Evolutionary conservation across 2,113 vertebrate genomes (phyloP).

Genomic region (Meleagris gallopavo): DNA sequence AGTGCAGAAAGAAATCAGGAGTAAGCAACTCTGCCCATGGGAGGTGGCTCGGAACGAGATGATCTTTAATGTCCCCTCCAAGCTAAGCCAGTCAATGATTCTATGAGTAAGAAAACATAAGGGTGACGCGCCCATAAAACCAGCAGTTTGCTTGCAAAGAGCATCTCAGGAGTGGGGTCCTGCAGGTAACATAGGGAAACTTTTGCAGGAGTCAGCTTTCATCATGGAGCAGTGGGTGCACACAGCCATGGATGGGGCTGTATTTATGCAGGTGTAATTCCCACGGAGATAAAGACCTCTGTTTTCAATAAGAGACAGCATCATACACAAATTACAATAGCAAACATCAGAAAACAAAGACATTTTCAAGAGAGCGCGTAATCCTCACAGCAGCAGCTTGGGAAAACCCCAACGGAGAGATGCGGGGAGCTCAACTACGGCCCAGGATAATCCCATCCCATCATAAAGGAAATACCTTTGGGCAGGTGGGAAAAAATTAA

Average conservation of each 20-base stretch:
- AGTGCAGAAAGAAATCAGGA: background rate
- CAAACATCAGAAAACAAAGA: constrained; percentile 52
- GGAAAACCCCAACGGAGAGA: background rate
- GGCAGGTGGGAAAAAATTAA: background rate
- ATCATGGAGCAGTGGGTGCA: background rate
- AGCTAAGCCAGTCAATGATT: no score
- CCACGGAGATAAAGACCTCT: constrained; percentile 51
- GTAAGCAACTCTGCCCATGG: background rate
- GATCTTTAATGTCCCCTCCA: no score
- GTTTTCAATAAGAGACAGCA: constrained; percentile 14
- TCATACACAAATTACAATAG: constrained; percentile 17
- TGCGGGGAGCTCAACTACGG: background rate
- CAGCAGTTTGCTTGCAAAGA: background rate
- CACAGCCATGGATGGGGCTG: background rate
- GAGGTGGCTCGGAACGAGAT: no score
- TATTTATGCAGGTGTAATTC: constrained; percentile 54
- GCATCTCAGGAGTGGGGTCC: background rate
- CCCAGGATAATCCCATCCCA: background rate
- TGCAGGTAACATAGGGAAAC: background rate
- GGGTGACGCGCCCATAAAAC: fast-evolving
- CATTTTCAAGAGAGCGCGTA: background rate
- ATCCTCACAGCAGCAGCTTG: background rate
- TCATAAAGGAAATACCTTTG: background rate
- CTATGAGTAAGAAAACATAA: background rate
- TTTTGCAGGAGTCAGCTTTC: background rate